Evolutionary conservation across 2,113 vertebrate genomes (phyloP).

Genomic region (Alethe castanea): DNA sequence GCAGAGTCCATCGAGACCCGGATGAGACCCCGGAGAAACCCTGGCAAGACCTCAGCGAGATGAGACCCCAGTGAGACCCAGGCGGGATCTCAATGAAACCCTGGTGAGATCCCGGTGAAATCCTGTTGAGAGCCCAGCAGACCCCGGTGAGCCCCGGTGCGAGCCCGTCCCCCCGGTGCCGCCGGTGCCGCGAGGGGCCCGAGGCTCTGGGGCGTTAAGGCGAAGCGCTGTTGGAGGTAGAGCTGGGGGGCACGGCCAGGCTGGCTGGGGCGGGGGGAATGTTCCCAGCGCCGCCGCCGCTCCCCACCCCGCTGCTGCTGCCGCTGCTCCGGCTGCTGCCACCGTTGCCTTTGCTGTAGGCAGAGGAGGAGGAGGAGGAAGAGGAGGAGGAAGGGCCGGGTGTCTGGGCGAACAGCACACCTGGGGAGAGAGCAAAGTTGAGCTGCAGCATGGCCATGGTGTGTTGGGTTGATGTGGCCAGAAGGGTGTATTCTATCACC

Average conservation of each 20-base stretch:
- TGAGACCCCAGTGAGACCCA: not conserved
- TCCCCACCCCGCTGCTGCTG: not conserved
- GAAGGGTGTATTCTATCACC: too few relatives aligned
- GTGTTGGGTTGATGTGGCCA: too few relatives aligned
- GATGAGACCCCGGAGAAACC: not conserved
- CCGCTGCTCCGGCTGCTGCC: slow-evolving; percentile 33
- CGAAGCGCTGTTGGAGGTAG: slow-evolving; percentile 86
- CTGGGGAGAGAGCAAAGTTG: slow-evolving; percentile 61
- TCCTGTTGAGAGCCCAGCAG: not conserved
- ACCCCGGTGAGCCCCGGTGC: not conserved
- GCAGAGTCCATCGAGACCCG: not conserved
- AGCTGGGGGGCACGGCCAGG: slow-evolving; percentile 76
- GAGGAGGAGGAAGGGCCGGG: slow-evolving; percentile 75
- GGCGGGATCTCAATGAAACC: not conserved
- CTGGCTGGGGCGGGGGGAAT: slow-evolving; percentile 3
- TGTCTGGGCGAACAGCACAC: slow-evolving; percentile 92
- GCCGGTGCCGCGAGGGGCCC: not conserved
- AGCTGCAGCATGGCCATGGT: not conserved
- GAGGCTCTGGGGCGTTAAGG: slow-evolving; percentile 50
- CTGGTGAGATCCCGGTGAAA: not conserved
- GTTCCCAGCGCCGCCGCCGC: not conserved
- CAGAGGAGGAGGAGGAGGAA: slow-evolving; percentile 69
- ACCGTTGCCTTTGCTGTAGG: slow-evolving; percentile 72
- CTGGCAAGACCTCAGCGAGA: not conserved
- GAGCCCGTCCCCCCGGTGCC: not conserved